Percentiles rank a stretch among this genome's conserved stretches.
Evolutionary conservation across 1,140 invertebrate genomes (phyloP).

Genomic region (Eriocheir sinensis): DNA sequence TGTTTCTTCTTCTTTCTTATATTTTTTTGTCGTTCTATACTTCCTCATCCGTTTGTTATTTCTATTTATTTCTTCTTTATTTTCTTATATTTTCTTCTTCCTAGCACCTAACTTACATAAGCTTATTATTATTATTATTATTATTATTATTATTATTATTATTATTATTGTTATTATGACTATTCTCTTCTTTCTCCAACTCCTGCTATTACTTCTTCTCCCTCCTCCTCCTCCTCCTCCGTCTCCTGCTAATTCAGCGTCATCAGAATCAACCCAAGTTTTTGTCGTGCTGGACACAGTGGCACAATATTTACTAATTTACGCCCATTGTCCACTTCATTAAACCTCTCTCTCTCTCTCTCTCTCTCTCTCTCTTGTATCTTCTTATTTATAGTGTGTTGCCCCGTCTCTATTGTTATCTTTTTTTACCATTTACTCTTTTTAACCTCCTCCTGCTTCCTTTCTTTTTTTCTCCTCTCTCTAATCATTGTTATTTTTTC

Average conservation of each 20-base stretch:
- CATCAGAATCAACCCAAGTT: not conserved
- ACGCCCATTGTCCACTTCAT: not conserved
- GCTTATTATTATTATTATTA: not conserved
- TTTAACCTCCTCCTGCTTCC: not conserved
- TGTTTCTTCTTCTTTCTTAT: not conserved
- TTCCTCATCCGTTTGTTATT: not conserved
- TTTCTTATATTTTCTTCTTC: not conserved
- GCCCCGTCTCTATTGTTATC: no score
- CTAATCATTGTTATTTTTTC: not conserved
- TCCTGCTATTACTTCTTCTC: not conserved
- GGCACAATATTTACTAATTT: not conserved
- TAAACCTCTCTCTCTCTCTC: not conserved
- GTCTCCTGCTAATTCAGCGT: not conserved
- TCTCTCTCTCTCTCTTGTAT: conserved; percentile 23
- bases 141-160: not conserved
- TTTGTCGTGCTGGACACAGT: not conserved
- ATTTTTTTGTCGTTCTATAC: no score
- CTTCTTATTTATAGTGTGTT: no score
- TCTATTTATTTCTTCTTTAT: not conserved
- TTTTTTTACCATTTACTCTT: no score
- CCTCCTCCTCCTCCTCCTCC: not conserved
- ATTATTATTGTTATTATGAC: not conserved
- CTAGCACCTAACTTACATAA: not conserved
- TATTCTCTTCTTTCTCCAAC: not conserved
- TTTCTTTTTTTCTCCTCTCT: not conserved